Base-by-base conservation (phyloP, 92 coral and sea anemone species). In the Bergia sp. region DNA sequence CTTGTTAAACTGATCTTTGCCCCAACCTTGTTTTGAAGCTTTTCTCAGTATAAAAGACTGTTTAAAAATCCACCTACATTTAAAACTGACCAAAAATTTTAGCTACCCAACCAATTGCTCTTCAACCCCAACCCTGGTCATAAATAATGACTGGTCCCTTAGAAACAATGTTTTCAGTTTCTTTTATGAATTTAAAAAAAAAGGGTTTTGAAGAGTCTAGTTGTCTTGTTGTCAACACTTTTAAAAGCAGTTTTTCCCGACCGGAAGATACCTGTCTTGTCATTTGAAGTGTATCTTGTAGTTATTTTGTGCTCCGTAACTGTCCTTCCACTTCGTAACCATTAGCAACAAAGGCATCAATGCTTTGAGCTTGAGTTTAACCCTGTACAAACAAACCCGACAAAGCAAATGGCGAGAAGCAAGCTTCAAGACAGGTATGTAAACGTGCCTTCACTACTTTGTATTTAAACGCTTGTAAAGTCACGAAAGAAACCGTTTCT, bases 301-400 rank as follows among this genome's bases (percentile, higher is more conserved):
- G 36, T 50, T 23, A 75, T 80, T 80, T 80, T 50, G 45, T 45
- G 74, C 55, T 43, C 13, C 21, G 10, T 10, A 37, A 76, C 8
- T 41, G 47, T 44, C 72, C 21, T 5, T 61, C n/a, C 37, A 37
- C 43, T 12, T 61, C 16, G 86, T 82, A 61, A 82, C 86, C 40
- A 23, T 38, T 82, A 66, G 58, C 86, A 82, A 82, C 86, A 8
- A n/a, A 12, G 86, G 86, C 38, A 82, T 82, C 43, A 79, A 38
- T 61, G 21, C 58, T 7, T 7, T 50, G 0, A 50, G 57, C 57
- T 81, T 81, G 5, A 37, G 74, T 36, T 82, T 71, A 61, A 18
- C 58, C 55, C 42, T 82, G 76, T 41, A 5, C 76, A 82, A 82
- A 82, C 75, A 81, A 42, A 81, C 15, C 29, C 39, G 47, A 81